Conservation (phyloP, 2,113 vertebrate genomes). For the Telmatochromis brachygnathus region DNA sequence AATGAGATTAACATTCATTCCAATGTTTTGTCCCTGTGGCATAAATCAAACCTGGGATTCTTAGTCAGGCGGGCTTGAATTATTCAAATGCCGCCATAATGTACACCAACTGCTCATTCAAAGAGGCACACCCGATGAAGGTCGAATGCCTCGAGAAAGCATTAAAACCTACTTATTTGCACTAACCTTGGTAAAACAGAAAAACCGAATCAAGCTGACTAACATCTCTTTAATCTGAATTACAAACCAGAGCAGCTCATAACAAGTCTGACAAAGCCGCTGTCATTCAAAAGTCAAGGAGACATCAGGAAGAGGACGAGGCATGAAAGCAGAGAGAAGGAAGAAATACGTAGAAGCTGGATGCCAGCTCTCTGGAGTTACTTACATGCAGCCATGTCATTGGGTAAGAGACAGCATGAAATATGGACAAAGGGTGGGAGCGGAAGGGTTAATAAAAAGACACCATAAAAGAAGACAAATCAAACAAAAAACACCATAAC, state of each 20-base stretch:
- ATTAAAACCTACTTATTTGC: background rate
- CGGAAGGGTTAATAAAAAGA: slow-evolving; percentile 60
- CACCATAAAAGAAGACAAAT: slow-evolving; percentile 6
- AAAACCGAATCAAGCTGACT: background rate
- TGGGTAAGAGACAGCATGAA: slow-evolving; percentile 99
- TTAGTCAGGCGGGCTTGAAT: background rate
- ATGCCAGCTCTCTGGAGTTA: slow-evolving; percentile 83
- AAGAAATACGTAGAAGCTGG: slow-evolving; percentile 28
- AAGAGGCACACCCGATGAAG: background rate
- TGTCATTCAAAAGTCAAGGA: background rate
- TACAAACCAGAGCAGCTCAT: background rate
- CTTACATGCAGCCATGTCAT: slow-evolving; percentile 99
- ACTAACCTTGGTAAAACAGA: background rate
- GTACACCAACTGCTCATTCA: background rate
- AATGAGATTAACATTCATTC: background rate
- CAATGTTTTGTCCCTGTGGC: background rate
- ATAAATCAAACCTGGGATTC: background rate
- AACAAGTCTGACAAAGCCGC: background rate
- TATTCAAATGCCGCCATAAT: background rate
- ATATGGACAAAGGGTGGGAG: slow-evolving; percentile 88
- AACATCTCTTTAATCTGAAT: background rate
- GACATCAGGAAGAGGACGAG: background rate
- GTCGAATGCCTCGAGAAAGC: background rate
- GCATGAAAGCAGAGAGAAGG: slow-evolving; percentile 6
- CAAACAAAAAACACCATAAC: background rate